Evolutionary conservation across 2,797 vertebrate genomes (phyloP), one percentile per base, ranked within the genome.

Genomic region (Neosilurus hyrtlii): DNA sequence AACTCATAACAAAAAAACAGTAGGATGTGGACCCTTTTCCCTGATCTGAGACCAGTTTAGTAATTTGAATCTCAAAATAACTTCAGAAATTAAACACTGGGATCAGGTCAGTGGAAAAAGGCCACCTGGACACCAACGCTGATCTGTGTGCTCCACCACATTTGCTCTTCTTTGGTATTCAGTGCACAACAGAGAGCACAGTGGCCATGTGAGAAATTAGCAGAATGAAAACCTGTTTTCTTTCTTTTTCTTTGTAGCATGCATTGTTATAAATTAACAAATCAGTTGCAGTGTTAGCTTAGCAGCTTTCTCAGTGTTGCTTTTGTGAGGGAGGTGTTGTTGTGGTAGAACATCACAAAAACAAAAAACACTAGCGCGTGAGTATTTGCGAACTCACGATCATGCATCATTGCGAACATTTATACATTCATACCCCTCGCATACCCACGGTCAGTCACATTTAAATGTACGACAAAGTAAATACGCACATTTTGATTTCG

Each of bases 271-370:
- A 43, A 61, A 61, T 12, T 5, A 75, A 37, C 7, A 2, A 75
- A 59, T 75, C 30, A 37, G 56, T n/a, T 35, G 12, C 9, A n/a
- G 51, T 10, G 9, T 20, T 74, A 37, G 35, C 54, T 82, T 83
- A 83, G 20, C 78, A 79, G 83, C 54, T 59, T 87, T 83, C 63
- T 81, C 30, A 76, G 75, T 66, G 52, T 67, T 79, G 49, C 79
- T 62, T 77, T 76, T 76, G 71, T 84, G 65, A 83, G 66, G 24
- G 65, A 83, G 66, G 24, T 24, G 51, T 52, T 68, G 54, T 11
- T 78, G 61, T 83, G 65, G 57, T 30, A 22, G n/a, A 73, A 43
- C n/a, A n/a, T 43, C 8, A 43, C 43, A 43, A 43, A 43, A 71
- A 56, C 30, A 72, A 59, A 59, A 87, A 71, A 20, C 61, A 82